A percentile compares a stretch with the other conserved stretches of the same genome.
Conservation (phyloP, 2,113 vertebrate species). For the Corynorhinus townsendii region DNA sequence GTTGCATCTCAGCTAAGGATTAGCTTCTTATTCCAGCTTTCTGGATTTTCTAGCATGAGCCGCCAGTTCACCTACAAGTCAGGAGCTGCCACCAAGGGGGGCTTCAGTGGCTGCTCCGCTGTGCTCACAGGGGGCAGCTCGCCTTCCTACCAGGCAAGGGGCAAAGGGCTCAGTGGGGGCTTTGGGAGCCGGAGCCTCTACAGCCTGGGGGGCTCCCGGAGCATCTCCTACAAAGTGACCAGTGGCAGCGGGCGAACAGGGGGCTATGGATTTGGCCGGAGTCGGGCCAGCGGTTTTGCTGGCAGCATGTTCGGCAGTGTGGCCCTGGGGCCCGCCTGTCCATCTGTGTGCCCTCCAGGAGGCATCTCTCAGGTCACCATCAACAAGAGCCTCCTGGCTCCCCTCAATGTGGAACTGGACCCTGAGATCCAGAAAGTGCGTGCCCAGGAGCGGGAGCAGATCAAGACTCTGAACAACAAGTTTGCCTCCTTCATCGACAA, state of each 20-base stretch:
- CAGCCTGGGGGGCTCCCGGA: neutral
- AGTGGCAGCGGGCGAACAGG: slow-evolving; percentile 4
- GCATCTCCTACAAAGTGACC: slow-evolving; percentile 33
- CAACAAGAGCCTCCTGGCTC: slow-evolving; percentile 87
- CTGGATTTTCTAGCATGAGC: slow-evolving; percentile 52
- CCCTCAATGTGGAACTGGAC: slow-evolving; percentile 86
- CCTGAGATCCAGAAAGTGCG: slow-evolving; percentile 65
- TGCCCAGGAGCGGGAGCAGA: slow-evolving; percentile 69
- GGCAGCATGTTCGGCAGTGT: slow-evolving; percentile 63
- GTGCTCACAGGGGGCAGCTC: slow-evolving; percentile 38
- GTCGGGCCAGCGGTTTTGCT: slow-evolving; percentile 44
- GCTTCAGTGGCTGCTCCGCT: slow-evolving; percentile 58
- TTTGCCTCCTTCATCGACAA: slow-evolving; percentile 74
- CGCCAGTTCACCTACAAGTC: slow-evolving; percentile 65
- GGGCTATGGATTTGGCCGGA: slow-evolving; percentile 40
- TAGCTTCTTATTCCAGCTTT: neutral
- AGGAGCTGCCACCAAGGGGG: neutral
- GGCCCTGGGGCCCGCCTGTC: neutral
- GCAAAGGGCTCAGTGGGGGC: slow-evolving; percentile 35
- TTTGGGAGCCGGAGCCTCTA: slow-evolving; percentile 65
- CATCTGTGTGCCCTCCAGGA: neutral
- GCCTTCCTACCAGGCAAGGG: neutral
- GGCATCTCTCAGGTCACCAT: slow-evolving; percentile 68
- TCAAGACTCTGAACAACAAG: slow-evolving; percentile 73
- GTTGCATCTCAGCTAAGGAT: neutral